Evolutionary conservation across 2,113 vertebrate genomes (phyloP).

Genomic region (Poeciliopsis retropinna): DNA sequence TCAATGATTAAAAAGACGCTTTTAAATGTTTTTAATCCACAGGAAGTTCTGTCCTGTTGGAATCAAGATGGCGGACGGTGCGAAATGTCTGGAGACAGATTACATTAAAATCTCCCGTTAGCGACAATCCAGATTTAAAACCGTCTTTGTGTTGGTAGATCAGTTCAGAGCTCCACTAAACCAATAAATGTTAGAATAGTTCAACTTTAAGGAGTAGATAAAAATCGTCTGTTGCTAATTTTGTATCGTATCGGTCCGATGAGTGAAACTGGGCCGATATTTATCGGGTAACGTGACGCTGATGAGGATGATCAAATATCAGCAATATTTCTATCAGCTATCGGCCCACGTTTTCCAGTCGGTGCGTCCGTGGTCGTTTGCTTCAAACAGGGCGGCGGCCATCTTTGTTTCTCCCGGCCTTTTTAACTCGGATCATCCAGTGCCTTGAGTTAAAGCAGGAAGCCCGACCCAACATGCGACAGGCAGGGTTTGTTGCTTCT

Average conservation of each 20-base stretch:
- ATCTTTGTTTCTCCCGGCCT: conserved; percentile 9
- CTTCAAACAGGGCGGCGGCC: too few relatives aligned
- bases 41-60: neutral
- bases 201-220: conserved; percentile 12
- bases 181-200: conserved; percentile 17
- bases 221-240: conserved; percentile 15
- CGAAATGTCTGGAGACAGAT: neutral
- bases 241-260: neutral
- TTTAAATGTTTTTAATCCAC: too few relatives aligned
- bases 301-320: neutral
- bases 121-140: conserved; percentile 51
- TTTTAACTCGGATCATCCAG: conserved; percentile 57
- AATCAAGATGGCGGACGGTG: neutral
- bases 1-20: too few relatives aligned
- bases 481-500: neutral
- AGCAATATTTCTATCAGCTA: neutral
- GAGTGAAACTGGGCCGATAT: too few relatives aligned
- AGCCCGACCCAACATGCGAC: conserved; percentile 14
- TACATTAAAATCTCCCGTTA: conserved; percentile 12
- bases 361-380: too few relatives aligned
- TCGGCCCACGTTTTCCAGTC: neutral
- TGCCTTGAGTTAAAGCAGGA: conserved; percentile 75
- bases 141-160: neutral
- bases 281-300: too few relatives aligned
- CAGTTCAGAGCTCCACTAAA: conserved; percentile 1